phyloP scores from a whole-genome alignment of 2,113 vertebrate species.

The Regulus satrapa region DNA sequence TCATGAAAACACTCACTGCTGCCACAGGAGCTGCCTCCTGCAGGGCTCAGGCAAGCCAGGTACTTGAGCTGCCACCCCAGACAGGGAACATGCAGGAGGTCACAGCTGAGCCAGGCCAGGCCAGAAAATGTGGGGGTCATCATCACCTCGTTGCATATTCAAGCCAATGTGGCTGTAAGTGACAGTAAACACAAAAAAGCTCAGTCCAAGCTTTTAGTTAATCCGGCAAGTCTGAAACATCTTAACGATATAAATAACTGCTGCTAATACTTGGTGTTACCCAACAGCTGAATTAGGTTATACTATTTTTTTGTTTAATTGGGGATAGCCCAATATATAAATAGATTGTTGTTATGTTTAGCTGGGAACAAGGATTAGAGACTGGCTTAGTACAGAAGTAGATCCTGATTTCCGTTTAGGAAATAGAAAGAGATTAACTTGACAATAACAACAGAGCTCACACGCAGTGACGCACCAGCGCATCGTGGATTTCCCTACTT shows the following conservation, averaged over 20 bases:
- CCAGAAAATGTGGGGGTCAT: neutral
- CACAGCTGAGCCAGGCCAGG: neutral
- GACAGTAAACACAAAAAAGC: neutral
- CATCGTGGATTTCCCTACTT: neutral
- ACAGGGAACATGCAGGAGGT: neutral
- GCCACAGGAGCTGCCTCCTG: neutral
- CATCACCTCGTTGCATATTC: neutral
- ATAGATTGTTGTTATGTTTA: conserved; percentile 52
- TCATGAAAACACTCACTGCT: neutral
- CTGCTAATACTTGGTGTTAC: conserved; percentile 1
- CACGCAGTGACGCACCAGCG: fast-evolving
- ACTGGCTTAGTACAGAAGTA: neutral
- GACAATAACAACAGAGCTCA: neutral
- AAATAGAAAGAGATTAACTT: conserved; percentile 35
- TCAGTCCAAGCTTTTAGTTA: neutral
- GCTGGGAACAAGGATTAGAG: conserved; percentile 7
- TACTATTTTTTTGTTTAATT: conserved; percentile 6
- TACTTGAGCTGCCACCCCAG: neutral
- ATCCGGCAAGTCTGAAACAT: neutral
- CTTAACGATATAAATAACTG: neutral
- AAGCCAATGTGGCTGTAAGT: neutral
- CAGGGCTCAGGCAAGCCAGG: neutral
- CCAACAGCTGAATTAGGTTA: conserved; percentile 13
- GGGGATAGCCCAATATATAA: conserved; percentile 50
- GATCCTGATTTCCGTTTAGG: neutral